These are phyloP conservation scores for Rhimphoctona megacephalus DNA, from an alignment of 2,888 invertebrate species.

Conservation along the genomic window DNA sequence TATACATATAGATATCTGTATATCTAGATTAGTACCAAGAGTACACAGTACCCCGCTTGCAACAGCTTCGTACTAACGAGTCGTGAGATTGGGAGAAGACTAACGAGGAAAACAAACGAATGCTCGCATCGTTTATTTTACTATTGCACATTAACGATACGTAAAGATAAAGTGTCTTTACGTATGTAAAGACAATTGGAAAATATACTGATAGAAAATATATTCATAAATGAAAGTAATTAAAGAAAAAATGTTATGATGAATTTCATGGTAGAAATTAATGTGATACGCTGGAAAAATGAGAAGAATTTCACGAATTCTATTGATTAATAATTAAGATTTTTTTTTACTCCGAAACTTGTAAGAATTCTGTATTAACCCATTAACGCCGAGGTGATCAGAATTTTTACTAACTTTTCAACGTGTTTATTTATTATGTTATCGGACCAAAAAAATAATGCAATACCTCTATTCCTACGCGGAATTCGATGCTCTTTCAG, in stretches of 20 bases:
- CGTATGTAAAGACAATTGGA: no score
- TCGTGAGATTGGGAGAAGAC: conserved; percentile 59
- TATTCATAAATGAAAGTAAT: not conserved
- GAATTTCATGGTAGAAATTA: not conserved
- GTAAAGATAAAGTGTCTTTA: conserved; percentile 1
- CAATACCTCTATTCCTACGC: no score
- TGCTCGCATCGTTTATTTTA: conserved; percentile 55
- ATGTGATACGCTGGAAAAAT: not conserved
- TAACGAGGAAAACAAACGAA: conserved; percentile 60
- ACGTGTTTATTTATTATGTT: no score
- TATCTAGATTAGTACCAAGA: conserved; percentile 30
- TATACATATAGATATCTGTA: conserved; percentile 1
- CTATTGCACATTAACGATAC: conserved; percentile 55
- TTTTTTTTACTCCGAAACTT: no score
- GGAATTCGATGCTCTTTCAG: no score
- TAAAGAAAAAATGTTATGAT: not conserved
- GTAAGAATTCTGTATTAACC: no score
- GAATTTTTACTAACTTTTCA: no score
- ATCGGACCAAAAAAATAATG: no score
- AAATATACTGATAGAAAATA: no score
- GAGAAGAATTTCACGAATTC: no score
- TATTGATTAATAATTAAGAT: no score
- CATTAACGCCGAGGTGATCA: no score
- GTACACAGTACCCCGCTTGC: conserved; percentile 30
- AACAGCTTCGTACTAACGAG: conserved; percentile 62